A percentile compares a stretch with the other conserved stretches of the same genome.
phyloP scores from a whole-genome alignment of 2,888 invertebrate genomes.

The Phytoseiulus persimilis region DNA sequence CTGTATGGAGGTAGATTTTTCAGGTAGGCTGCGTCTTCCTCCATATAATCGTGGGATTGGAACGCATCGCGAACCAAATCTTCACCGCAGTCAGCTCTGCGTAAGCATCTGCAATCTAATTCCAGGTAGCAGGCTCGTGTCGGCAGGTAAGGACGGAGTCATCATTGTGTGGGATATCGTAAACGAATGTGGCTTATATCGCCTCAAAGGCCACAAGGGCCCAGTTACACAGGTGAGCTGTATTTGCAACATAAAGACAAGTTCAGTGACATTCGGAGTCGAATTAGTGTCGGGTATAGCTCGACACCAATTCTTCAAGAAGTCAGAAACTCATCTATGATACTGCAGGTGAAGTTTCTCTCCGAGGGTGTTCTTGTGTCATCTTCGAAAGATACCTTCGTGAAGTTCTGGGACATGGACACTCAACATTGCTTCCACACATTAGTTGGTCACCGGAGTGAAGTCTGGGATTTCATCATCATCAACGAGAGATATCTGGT shows the following conservation, averaged over 20 bases:
- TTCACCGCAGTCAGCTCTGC: too few species aligned
- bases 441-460: slow-evolving; percentile 63
- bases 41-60: not conserved
- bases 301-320: not conserved
- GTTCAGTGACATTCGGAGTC: too few species aligned
- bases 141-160: slow-evolving; percentile 87
- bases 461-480: slow-evolving; percentile 55
- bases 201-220: slow-evolving; percentile 84
- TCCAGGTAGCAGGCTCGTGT: slow-evolving; percentile 59
- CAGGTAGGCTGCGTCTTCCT: slow-evolving; percentile 57
- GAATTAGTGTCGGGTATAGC: too few species aligned
- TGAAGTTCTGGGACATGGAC: slow-evolving; percentile 94
- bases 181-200: slow-evolving; percentile 75
- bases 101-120: too few species aligned
- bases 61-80: too few species aligned
- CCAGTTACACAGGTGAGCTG: slow-evolving; percentile 67
- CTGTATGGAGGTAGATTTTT: slow-evolving; percentile 68
- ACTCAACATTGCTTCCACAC: slow-evolving; percentile 93
- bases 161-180: slow-evolving; percentile 90
- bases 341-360: not conserved
- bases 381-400: slow-evolving; percentile 79
- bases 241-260: not conserved
- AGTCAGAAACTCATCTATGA: not conserved
- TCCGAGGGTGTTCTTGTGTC: slow-evolving; percentile 6
- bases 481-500: slow-evolving; percentile 14